These are phyloP conservation scores for Dasysyrphus tricinctus DNA, from an alignment of 2,888 invertebrate genomes.

Conservation along the genomic window DNA sequence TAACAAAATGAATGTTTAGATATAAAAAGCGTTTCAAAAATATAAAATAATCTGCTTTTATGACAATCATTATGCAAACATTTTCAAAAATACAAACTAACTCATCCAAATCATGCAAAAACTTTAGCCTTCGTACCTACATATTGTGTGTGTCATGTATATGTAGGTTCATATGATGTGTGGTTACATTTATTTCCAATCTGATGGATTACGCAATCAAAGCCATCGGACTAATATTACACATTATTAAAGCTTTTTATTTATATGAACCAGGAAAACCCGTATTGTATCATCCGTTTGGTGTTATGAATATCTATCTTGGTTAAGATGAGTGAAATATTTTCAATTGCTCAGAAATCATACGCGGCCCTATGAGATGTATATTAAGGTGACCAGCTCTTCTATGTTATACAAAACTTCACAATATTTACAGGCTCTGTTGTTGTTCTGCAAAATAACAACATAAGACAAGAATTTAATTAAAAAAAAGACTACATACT, in stretches of 20 bases:
- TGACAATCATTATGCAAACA: too few species aligned
- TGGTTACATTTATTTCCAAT: neutral
- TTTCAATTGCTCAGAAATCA: conserved; percentile 9
- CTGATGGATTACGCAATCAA: conserved; percentile 13
- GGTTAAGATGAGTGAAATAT: conserved; percentile 21
- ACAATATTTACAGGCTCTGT: neutral
- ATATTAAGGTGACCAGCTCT: neutral
- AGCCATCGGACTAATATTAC: neutral
- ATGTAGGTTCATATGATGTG: too few species aligned
- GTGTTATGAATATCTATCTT: conserved; percentile 4
- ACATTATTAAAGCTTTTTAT: conserved; percentile 3
- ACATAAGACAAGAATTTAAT: too few species aligned
- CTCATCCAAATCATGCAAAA: too few species aligned
- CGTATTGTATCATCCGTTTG: neutral
- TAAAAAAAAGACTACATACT: too few species aligned
- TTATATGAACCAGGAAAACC: neutral
- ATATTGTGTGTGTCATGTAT: neutral
- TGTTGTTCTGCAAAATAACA: too few species aligned
- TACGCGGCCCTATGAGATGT: neutral
- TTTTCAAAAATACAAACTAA: too few species aligned
- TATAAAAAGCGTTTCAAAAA: too few species aligned
- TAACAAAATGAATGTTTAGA: too few species aligned
- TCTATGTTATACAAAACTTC: neutral
- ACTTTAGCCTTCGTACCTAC: too few species aligned
- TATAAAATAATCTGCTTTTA: too few species aligned